Evolutionary conservation across 2,888 invertebrate species (phyloP), one percentile per base, ranked within the genome.

Genomic region (Lycia hirtaria): DNA sequence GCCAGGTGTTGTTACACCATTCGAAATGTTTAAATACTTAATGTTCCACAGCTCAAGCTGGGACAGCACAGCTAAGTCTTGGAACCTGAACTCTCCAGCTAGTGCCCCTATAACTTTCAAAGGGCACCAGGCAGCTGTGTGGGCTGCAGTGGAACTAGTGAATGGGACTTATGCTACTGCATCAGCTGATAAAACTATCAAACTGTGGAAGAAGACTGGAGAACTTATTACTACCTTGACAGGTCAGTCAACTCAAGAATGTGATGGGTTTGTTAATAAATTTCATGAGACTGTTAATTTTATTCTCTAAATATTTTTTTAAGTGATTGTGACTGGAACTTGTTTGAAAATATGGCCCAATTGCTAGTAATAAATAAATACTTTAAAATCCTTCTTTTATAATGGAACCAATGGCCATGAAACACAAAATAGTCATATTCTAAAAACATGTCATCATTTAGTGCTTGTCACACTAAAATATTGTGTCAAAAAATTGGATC

Each of bases 161-260:
- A 93, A 93, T 61, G 87, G 88, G 1, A 88, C 85, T 22, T 93
- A 96, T 67, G 93, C 97, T 0, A 98, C 98, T 10, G 99, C 96
- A 0, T 97, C 97, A 0, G 99, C 99, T 12, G 99, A 99, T 86
- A 97, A 97, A 86, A 95, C 95, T 7, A 96, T 99, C 51, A 95
- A 95, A 68, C 84, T 98, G 20, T 99, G 98, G 98, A 93, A 92
- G 64, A 91, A 91, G 50, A 90, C 94, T 69, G 97, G 97, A 3
- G 93, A 93, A 59, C 92, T 94, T 68, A 83, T 95, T 51, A 93
- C 92, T 53, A 93, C 94, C 50, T 89, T 97, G 30, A 94, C 91
- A 83, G 96, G 95, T 95, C 68, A 43, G 48, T 43, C 12, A 14
- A 4, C 10, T 1, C 5, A 20, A 37, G 1, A 19, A 37, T 30